Evolutionary conservation across 2,797 vertebrate species (phyloP).

Genomic region (Myripristis murdjan): DNA sequence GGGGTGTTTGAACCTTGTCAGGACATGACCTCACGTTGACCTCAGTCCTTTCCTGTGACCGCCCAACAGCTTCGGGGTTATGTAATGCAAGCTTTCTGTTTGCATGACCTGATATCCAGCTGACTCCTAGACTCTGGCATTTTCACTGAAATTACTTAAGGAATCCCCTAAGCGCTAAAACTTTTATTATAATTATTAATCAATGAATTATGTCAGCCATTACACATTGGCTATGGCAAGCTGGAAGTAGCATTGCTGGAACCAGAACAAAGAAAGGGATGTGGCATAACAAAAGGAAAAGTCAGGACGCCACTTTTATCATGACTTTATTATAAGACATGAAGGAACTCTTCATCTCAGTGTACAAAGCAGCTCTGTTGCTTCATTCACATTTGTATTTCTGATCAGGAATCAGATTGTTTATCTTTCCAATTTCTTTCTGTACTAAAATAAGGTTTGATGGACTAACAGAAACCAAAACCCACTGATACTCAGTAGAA

Average conservation of each 20-base stretch:
- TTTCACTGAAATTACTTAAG: neutral
- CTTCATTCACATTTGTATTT: slow-evolving; percentile 67
- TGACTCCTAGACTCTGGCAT: neutral
- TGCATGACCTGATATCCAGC: neutral
- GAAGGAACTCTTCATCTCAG: slow-evolving; percentile 46
- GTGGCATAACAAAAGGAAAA: neutral
- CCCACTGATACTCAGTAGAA: slow-evolving; percentile 34
- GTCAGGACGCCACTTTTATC: slow-evolving; percentile 49
- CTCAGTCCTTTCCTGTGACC: slow-evolving; percentile 39
- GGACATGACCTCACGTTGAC: slow-evolving; percentile 45
- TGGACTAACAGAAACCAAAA: slow-evolving; percentile 43
- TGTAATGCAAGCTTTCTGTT: slow-evolving; percentile 32
- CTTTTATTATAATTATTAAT: too few species aligned
- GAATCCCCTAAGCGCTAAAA: too few species aligned
- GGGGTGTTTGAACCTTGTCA: slow-evolving; percentile 38
- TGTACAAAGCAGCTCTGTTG: slow-evolving; percentile 69
- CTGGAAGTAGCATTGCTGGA: neutral
- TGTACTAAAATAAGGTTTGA: slow-evolving; percentile 30
- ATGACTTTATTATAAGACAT: slow-evolving; percentile 77
- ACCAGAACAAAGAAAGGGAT: neutral
- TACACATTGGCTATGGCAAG: too few species aligned
- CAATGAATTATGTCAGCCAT: too few species aligned
- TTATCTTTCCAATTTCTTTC: slow-evolving; percentile 38
- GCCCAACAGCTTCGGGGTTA: slow-evolving; percentile 27
- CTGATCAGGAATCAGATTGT: slow-evolving; percentile 39